These are phyloP conservation scores for Ctena decussata DNA, from an alignment of 2,888 invertebrate species.

Conservation along the genomic window DNA sequence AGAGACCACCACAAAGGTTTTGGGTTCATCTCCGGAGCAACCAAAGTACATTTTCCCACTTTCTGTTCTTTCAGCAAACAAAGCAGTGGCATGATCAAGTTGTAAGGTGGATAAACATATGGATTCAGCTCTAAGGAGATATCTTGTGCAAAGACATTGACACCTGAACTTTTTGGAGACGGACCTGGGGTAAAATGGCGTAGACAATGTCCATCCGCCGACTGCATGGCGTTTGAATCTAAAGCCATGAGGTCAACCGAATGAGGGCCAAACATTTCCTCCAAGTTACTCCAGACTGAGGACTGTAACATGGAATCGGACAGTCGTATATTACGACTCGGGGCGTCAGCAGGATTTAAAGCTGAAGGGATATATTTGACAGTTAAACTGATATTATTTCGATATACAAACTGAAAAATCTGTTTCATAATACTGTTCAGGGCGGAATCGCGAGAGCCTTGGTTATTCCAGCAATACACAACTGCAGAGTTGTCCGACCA, in stretches of 20 bases:
- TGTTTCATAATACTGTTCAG: conserved; percentile 28
- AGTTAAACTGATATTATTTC: conserved; percentile 9
- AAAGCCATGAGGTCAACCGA: conserved; percentile 53
- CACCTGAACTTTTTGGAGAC: conserved; percentile 21
- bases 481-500: conserved; percentile 41
- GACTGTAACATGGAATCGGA: neutral
- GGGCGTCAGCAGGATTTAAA: conserved; percentile 15
- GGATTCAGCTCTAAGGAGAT: conserved; percentile 34
- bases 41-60: conserved; percentile 25
- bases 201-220: conserved; percentile 6
- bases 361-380: conserved; percentile 1
- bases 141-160: conserved; percentile 50
- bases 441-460: conserved; percentile 13
- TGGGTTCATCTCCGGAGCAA: conserved; percentile 17
- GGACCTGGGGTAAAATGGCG: conserved; percentile 42
- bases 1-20: conserved; percentile 57
- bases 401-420: neutral
- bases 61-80: conserved; percentile 11
- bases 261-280: conserved; percentile 40
- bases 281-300: conserved; percentile 24
- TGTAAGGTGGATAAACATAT: conserved; percentile 52
- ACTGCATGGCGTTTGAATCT: conserved; percentile 45
- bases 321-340: neutral
- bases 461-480: conserved; percentile 33
- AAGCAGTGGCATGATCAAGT: conserved; percentile 34